Base-by-base conservation (phyloP, 2,888 invertebrate species). In the Folsomia manolachei region DNA sequence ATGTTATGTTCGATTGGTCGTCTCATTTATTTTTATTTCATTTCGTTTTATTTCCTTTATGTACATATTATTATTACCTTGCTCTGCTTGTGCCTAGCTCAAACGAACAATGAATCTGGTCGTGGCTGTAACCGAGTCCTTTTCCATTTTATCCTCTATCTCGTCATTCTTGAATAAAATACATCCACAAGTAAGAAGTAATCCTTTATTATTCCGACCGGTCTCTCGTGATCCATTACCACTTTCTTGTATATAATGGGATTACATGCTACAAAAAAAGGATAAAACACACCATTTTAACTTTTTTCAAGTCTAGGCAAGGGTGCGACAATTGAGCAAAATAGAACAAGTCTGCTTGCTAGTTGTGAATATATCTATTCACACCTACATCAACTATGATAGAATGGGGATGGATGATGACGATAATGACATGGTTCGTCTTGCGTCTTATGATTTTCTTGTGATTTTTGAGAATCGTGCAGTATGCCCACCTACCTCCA, bases 11-110 rank as follows among this genome's bases (percentile, higher is more conserved):
- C 39, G 39, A 39, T 39, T 14, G 39, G 56, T 56, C 56, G 56
- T 56, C 21, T 56, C 56, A 56, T 56, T 56, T 56, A 56, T 56
- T 56, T 56, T 56, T 56, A 56, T 56, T 56, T 56, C 56, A 19
- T 18, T 56, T 56, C 19, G 56, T 56, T 56, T 56, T 56, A 56
- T 56, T 56, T 56, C 56, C 21, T 18, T 56, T 56, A 21, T 18
- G 19, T 56, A 56, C 56, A 56, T 56, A 56, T 56, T 56, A 56
- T 56, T 56, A 56, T 56, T 56, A 56, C 21, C 56, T 18, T 56
- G 11, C 7, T n/a, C 56, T 19, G 18, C n/a, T 19, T 56, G 56
- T 14, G 56, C 7, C 56, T 19, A 56, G 19, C 18, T 18, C 51
- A 11, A 51, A n/a, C n/a, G n/a, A 39, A 39, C 39, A 39, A 39